Evolutionary conservation across 1,140 invertebrate genomes (phyloP).

Genomic region (Lamellibrachia luymesi): DNA sequence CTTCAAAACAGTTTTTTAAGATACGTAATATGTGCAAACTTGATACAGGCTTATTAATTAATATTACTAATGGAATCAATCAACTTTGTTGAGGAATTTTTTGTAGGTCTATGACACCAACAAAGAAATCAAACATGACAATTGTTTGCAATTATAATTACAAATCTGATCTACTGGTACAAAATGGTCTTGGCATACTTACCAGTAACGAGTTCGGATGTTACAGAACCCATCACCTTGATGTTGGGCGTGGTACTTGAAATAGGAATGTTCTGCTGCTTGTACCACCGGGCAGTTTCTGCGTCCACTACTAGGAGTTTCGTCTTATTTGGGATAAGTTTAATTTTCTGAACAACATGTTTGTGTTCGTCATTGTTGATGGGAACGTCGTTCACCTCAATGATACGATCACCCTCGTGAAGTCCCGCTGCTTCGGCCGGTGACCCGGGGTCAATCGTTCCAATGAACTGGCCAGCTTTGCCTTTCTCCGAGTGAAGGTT

Average conservation of each 20-base stretch:
- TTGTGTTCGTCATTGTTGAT: constrained; percentile 21
- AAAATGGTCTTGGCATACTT: background rate
- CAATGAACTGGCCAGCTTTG: constrained; percentile 89
- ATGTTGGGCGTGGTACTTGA: constrained; percentile 58
- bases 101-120: no score
- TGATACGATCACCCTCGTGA: constrained; percentile 73
- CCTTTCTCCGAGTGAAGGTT: constrained; percentile 92
- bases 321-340: constrained; percentile 80
- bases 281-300: constrained; percentile 75
- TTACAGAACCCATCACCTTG: background rate
- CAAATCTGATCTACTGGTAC: no score
- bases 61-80: no score
- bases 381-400: constrained; percentile 29
- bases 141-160: no score
- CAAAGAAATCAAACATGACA: no score
- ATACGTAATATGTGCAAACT: no score
- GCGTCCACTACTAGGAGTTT: constrained; percentile 84
- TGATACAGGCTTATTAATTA: no score
- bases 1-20: no score
- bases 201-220: background rate
- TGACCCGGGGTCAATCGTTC: constrained; percentile 86
- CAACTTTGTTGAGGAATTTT: no score
- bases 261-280: constrained; percentile 67
- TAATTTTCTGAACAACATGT: constrained; percentile 64
- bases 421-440: constrained; percentile 85